Percentiles rank a stretch among this genome's conserved stretches.
These are phyloP conservation scores for Plebejus anna DNA, from an alignment of 2,888 invertebrate genomes.

Conservation along the genomic window DNA sequence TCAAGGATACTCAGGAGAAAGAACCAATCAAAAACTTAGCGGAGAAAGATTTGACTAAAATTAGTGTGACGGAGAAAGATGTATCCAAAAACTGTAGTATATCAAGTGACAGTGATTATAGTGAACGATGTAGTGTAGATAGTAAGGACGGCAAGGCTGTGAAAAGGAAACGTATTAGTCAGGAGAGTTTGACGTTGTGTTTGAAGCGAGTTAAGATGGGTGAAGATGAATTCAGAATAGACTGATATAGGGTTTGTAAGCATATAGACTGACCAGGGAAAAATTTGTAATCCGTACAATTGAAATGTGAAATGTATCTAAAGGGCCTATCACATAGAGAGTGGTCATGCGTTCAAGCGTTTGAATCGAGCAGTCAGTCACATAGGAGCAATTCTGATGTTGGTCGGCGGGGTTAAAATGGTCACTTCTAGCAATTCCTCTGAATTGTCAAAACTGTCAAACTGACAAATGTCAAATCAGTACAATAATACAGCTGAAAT, in stretches of 20 bases:
- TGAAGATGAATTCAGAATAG: constrained; percentile 19
- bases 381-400: too few species aligned
- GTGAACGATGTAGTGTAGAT: constrained; percentile 47
- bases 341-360: too few species aligned
- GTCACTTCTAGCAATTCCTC: too few species aligned
- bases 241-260: constrained; percentile 16
- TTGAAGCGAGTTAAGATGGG: constrained; percentile 3
- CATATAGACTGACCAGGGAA: background rate
- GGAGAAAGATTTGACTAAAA: background rate
- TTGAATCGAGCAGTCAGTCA: too few species aligned
- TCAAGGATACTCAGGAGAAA: background rate
- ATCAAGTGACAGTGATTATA: constrained; percentile 58
- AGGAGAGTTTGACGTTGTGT: background rate
- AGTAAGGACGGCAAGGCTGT: constrained; percentile 45
- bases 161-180: constrained; percentile 49
- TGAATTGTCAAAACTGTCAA: too few species aligned
- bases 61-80: constrained; percentile 36
- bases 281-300: too few species aligned
- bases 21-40: background rate
- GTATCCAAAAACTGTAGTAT: constrained; percentile 35
- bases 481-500: too few species aligned
- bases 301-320: too few species aligned
- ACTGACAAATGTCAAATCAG: too few species aligned
- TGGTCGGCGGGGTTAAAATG: too few species aligned
- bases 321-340: too few species aligned